Conservation (phyloP, 2,113 vertebrate species). For the Nerophis lumbriciformis region DNA sequence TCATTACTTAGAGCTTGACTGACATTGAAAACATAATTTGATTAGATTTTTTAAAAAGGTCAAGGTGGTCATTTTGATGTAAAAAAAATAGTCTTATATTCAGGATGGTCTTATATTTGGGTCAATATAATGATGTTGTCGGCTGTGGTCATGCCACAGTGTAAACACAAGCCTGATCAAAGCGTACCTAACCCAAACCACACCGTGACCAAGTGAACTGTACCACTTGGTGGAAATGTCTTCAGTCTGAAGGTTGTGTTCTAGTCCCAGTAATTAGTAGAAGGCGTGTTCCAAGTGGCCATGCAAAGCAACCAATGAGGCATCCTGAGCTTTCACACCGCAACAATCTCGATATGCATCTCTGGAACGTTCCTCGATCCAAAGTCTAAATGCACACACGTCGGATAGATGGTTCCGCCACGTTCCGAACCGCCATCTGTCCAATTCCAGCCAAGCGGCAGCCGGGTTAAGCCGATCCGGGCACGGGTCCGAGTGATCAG, state of each 20-base stretch:
- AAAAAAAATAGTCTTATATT: too few species aligned
- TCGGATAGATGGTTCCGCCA: slow-evolving; percentile 4
- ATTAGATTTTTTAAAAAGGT: too few species aligned
- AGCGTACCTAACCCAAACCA: not conserved
- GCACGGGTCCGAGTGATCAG: slow-evolving; percentile 39
- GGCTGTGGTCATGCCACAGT: too few species aligned
- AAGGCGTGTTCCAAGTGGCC: slow-evolving; percentile 21
- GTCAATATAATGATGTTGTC: too few species aligned
- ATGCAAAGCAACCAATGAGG: slow-evolving; percentile 49
- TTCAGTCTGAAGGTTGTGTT: not conserved
- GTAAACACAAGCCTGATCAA: too few species aligned
- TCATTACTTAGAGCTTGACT: too few species aligned
- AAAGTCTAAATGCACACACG: not conserved
- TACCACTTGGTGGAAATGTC: not conserved
- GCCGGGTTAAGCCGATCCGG: slow-evolving; percentile 39
- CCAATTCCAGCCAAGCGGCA: slow-evolving; percentile 37
- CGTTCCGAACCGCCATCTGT: slow-evolving; percentile 18
- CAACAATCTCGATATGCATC: not conserved
- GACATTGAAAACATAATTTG: too few species aligned
- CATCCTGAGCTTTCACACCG: slow-evolving; percentile 1
- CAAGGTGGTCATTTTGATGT: too few species aligned
- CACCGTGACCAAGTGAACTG: not conserved
- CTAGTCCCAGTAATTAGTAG: slow-evolving; percentile 29
- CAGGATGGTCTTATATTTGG: too few species aligned
- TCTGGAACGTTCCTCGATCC: not conserved